Percentiles rank a stretch among this genome's conserved stretches.
These are phyloP conservation scores for Lapara coniferarum DNA, from an alignment of 2,888 invertebrate genomes.

Conservation along the genomic window DNA sequence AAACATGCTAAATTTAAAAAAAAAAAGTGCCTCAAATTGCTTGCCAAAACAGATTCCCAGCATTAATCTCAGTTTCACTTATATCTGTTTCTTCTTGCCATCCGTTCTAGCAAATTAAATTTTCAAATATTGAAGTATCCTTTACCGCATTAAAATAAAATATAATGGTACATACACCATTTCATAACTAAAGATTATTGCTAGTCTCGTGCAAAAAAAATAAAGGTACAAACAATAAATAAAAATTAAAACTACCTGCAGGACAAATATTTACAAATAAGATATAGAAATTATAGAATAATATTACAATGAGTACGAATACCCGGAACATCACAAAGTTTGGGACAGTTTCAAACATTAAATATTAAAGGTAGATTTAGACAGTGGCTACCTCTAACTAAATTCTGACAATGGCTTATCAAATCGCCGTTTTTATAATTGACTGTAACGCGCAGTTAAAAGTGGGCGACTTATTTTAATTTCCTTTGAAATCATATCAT, in stretches of 20 bases:
- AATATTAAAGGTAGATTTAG: background rate
- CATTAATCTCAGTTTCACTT: background rate
- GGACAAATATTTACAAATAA: slow-evolving; percentile 14
- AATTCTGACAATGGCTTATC: background rate
- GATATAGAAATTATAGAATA: slow-evolving; percentile 15
- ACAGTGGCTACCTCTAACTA: background rate
- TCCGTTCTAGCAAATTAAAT: background rate
- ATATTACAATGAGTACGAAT: slow-evolving; percentile 10
- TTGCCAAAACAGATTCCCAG: background rate
- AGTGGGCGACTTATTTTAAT: too few relatives aligned
- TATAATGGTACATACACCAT: background rate
- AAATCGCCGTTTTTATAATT: background rate
- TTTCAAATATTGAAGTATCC: background rate
- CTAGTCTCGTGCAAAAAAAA: background rate
- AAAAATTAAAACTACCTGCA: slow-evolving; percentile 6
- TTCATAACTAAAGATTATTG: background rate
- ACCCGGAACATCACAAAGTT: slow-evolving; percentile 26
- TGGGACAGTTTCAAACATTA: background rate
- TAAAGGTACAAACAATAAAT: slow-evolving; percentile 6
- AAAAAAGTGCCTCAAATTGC: background rate
- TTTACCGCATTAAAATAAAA: background rate
- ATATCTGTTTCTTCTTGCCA: background rate
- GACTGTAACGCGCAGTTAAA: too few relatives aligned
- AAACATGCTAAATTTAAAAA: background rate
- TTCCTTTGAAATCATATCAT: too few relatives aligned